phyloP scores from a whole-genome alignment of 30 jellyfish, hydroid and myxozoan genomes.

The Cassiopea xamachana region DNA sequence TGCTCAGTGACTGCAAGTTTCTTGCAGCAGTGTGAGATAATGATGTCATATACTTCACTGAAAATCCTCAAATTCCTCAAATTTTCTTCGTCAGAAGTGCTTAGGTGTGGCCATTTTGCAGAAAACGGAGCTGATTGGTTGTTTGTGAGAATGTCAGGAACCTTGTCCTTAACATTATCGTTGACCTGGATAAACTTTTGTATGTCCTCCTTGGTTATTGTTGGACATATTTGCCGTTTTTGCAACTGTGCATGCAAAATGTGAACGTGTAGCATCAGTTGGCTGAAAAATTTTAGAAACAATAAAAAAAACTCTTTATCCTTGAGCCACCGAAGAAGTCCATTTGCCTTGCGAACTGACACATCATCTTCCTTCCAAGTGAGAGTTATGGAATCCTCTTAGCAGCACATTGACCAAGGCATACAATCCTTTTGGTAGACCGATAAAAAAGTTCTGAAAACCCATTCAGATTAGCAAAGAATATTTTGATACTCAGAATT shows the following conservation, averaged over 20 bases:
- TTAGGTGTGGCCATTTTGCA: conserved; percentile 21
- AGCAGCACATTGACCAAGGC: conserved; percentile 42
- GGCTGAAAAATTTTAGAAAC: conserved; percentile 29
- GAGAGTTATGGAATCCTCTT: conserved; percentile 30
- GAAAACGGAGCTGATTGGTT: background rate
- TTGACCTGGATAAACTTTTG: conserved; percentile 14
- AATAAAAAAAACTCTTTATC: conserved; percentile 22
- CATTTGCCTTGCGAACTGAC: conserved; percentile 47
- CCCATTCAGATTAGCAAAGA: conserved; percentile 42
- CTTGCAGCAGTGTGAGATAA: conserved; percentile 17
- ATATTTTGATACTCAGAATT: conserved; percentile 4
- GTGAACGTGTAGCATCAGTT: conserved; percentile 26
- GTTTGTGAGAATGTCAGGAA: background rate
- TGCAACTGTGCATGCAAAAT: conserved; percentile 48
- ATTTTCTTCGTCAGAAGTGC: conserved; percentile 15
- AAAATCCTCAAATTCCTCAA: background rate
- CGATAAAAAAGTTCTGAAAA: conserved; percentile 45
- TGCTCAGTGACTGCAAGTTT: conserved; percentile 4
- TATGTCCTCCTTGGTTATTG: conserved; percentile 24
- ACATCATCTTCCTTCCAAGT: conserved; percentile 29
- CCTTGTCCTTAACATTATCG: conserved; percentile 17
- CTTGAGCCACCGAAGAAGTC: conserved; percentile 40
- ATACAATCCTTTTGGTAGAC: conserved; percentile 39
- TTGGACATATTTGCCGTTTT: conserved; percentile 51
- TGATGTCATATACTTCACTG: background rate